Evolutionary conservation across 2,888 invertebrate species (phyloP), one percentile per base, ranked within the genome.

Genomic region (Galerucella nymphaeae): DNA sequence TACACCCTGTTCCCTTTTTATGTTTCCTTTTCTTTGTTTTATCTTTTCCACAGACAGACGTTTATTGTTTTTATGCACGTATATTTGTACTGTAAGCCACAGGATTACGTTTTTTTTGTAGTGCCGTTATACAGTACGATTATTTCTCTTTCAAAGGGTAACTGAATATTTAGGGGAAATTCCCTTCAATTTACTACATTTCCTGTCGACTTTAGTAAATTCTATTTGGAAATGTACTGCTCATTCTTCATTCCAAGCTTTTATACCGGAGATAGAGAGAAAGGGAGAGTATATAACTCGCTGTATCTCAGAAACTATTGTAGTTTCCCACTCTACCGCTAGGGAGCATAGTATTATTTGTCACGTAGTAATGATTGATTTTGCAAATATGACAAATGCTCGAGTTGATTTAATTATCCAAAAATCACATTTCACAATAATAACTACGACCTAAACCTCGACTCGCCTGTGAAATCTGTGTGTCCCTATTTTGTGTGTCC

Each of bases 31-130:
- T 48, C 53, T 66, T 71, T 55, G 63, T 62, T 62, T 71, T 66
- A 71, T 66, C 62, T 66, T 23, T 66, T 71, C 71, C 62, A 66
- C 61, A 62, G 71, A 66, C 62, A 62, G 62, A 71, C 59, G 66
- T 66, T 71, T 71, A 71, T 71, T 66, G 66, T 71, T 66, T 66
- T 71, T 66, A 64, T 71, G 66, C 71, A 71, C 71, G 71, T 71
- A 71, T 71, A 71, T 59, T 71, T 71, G 16, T 59, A 66, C 55
- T 20, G 62, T 50, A 41, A 69, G 42, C 70, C 70, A 69, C 41
- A 45, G 57, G 70, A 63, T 70, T 70, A 70, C 50, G 42, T 70
- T 70, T 70, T 70, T 70, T 70, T 68, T 57, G 63, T 57, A 45
- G 42, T 63, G 57, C 58, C 70, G 30, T 63, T 70, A 70, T 70